These are phyloP conservation scores for Tetragonula clypearis DNA, from an alignment of 1,140 invertebrate species.

Conservation along the genomic window DNA sequence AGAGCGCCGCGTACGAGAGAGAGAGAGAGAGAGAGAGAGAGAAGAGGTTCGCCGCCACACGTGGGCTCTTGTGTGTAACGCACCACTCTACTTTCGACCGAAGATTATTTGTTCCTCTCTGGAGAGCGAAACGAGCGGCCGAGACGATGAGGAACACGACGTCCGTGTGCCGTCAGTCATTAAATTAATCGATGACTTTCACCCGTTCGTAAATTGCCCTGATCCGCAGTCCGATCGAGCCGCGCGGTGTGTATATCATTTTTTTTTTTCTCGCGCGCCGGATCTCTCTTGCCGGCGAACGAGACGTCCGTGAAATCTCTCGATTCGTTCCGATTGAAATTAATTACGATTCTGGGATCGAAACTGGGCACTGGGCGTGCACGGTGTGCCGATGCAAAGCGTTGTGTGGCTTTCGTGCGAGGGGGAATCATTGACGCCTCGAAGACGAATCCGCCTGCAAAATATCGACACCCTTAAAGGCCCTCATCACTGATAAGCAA, in stretches of 20 bases:
- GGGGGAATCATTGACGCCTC: not conserved
- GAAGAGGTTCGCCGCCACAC: not conserved
- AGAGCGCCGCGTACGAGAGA: not conserved
- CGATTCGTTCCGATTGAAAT: constrained; percentile 34
- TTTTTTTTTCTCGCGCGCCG: not conserved
- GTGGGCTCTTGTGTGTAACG: not conserved
- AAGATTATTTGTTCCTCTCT: constrained; percentile 12
- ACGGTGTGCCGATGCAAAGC: not conserved
- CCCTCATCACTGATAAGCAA: too few relatives aligned
- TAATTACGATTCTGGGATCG: constrained; percentile 9
- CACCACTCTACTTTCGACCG: not conserved
- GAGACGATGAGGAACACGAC: not conserved
- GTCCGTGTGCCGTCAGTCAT: not conserved
- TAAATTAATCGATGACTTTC: constrained; percentile 44
- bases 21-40: not conserved
- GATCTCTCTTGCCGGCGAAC: not conserved
- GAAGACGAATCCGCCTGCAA: not conserved
- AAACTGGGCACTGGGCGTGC: too few relatives aligned
- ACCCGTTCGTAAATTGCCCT: constrained; percentile 29
- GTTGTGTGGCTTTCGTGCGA: not conserved
- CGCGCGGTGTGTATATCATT: constrained; percentile 2
- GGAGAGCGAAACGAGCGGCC: not conserved
- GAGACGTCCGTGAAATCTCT: constrained; percentile 28
- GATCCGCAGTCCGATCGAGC: not conserved
- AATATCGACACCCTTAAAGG: not conserved